Evolutionary conservation across 2,113 vertebrate species (phyloP).

Genomic region (Nestor notabilis): DNA sequence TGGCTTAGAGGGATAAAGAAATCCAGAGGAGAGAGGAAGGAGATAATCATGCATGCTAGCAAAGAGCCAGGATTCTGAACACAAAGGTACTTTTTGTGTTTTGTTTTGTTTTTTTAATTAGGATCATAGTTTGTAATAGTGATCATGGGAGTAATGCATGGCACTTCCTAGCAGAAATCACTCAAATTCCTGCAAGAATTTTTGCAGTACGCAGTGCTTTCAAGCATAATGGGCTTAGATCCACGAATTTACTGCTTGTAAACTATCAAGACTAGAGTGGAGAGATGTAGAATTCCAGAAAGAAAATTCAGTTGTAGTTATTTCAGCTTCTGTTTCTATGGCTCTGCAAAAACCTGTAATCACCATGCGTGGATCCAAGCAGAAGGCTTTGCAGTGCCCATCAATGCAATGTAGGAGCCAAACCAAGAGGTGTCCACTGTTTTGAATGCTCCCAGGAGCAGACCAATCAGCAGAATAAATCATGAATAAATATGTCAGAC

Average conservation of each 20-base stretch:
- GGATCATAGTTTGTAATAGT: slow-evolving; percentile 1
- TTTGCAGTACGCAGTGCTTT: background rate
- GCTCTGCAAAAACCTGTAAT: background rate
- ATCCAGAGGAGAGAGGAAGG: background rate
- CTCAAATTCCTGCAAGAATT: slow-evolving; percentile 23
- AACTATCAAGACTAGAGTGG: background rate
- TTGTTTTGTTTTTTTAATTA: background rate
- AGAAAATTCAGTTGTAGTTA: background rate
- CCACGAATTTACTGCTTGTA: background rate
- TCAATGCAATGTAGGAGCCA: background rate
- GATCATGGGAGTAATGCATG: slow-evolving; percentile 20
- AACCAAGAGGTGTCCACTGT: background rate
- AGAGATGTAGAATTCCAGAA: background rate
- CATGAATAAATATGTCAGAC: background rate
- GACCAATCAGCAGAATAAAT: background rate
- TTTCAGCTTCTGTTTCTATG: background rate
- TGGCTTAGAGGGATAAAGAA: background rate
- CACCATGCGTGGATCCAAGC: background rate
- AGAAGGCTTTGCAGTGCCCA: background rate
- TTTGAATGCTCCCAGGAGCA: background rate
- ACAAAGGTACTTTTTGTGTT: slow-evolving; percentile 24
- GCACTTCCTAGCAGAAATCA: slow-evolving; percentile 37
- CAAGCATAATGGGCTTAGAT: background rate
- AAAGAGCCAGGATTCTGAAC: background rate
- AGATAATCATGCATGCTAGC: background rate